A percentile compares a stretch with the other conserved stretches of the same genome.
Evolutionary conservation across 2,113 vertebrate genomes (phyloP).

Genomic region (Tauraco erythrolophus): DNA sequence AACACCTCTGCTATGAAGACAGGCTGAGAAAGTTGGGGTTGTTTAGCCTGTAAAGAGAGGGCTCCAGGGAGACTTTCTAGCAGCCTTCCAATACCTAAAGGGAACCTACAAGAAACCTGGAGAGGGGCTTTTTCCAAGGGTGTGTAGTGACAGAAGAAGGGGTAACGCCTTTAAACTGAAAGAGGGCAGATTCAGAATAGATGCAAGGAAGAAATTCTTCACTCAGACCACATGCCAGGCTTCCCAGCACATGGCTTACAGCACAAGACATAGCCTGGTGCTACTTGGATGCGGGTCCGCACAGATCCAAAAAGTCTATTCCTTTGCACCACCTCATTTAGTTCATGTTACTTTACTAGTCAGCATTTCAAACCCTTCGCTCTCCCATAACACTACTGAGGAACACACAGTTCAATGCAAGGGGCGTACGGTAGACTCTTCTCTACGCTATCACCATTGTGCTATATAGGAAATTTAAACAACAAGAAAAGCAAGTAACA

Average conservation of each 20-base stretch:
- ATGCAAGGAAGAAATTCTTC: too few relatives aligned
- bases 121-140: too few relatives aligned
- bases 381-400: not conserved
- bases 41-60: too few relatives aligned
- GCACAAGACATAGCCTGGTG: not conserved
- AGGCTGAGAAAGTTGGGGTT: too few relatives aligned
- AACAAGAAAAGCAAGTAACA: not conserved
- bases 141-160: too few relatives aligned
- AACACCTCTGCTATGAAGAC: too few relatives aligned
- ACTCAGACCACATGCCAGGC: not conserved
- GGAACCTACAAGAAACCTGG: too few relatives aligned
- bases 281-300: not conserved
- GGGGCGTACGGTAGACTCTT: not conserved
- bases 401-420: not conserved
- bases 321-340: not conserved
- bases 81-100: too few relatives aligned
- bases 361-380: not conserved
- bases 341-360: not conserved
- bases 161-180: too few relatives aligned
- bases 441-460: accelerated
- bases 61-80: too few relatives aligned
- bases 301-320: not conserved
- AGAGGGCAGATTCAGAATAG: too few relatives aligned
- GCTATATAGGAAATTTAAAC: not conserved
- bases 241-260: not conserved